These are phyloP conservation scores for Xestia rhomboidea DNA, from an alignment of 2,888 invertebrate species.

Conservation along the genomic window DNA sequence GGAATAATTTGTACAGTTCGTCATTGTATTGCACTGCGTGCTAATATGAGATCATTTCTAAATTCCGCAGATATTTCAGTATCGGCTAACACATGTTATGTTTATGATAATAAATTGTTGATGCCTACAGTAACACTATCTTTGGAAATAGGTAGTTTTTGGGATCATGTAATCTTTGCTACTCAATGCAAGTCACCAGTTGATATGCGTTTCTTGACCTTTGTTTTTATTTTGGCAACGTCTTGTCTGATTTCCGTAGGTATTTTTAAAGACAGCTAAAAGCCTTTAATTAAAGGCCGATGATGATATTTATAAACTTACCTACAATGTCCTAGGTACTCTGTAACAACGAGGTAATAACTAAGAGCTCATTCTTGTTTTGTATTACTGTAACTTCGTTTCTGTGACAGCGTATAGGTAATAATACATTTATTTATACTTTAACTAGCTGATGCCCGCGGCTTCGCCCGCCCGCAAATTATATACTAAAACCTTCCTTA, in stretches of 20 bases:
- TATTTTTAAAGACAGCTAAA: background rate
- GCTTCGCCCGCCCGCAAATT: too few species aligned
- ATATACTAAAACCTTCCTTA: too few species aligned
- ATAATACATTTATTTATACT: too few species aligned
- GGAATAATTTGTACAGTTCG: conserved; percentile 11
- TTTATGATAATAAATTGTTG: conserved; percentile 14
- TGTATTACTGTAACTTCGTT: background rate
- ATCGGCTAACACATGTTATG: conserved; percentile 27
- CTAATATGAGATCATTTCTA: conserved; percentile 38
- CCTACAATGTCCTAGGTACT: background rate
- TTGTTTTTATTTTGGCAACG: background rate
- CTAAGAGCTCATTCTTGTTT: background rate
- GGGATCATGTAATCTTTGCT: background rate
- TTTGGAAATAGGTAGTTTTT: background rate
- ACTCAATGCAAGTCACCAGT: background rate
- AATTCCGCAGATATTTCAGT: conserved; percentile 21
- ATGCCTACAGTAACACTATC: conserved; percentile 2
- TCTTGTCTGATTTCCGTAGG: background rate
- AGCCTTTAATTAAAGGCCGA: background rate
- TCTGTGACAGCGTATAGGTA: background rate
- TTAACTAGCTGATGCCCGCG: too few species aligned
- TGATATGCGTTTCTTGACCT: conserved; percentile 13
- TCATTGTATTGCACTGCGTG: conserved; percentile 17
- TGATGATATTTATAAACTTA: background rate
- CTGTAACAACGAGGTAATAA: background rate